Base-by-base conservation (phyloP, 2,113 vertebrate genomes). In the Petrocephalus microphthalmus region DNA sequence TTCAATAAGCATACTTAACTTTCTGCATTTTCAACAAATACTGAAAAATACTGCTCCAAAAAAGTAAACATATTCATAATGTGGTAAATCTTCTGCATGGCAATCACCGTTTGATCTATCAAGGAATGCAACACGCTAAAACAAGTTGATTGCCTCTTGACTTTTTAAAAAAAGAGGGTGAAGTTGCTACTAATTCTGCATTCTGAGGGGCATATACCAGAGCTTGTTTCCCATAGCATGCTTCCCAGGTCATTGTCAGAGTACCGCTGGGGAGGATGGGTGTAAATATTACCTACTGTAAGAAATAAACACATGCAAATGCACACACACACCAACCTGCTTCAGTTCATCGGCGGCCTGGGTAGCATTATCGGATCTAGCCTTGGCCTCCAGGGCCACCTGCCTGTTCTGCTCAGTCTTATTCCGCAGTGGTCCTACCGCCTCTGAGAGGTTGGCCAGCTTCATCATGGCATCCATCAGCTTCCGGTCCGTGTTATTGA, bases 391-490 rank as follows among this genome's bases (percentile, higher is more conserved):
- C 25, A 90, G 89, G 0, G 96, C 95, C 93, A 93, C 60, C 19
- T 86, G 90, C 49, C 20, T 92, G 92, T 95, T 95, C 81, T 91
- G 90, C 88, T 33, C 91, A 0, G 92, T 93, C 47, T 87, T 94
- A 87, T 95, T 93, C 89, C 93, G 92, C 83, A 98, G 92, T 8
- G 91, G 45, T 0, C 93, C 89, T 86, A 96, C 90, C 0, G 53
- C 90, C 56, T 60, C 37, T 0, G 95, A 95, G 87, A 97, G 94
- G 74, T 95, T 94, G 84, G 0, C 88, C 86, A 98, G 90, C 89
- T 91, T 92, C 87, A 91, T 92, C 94, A 95, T 95, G 0, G 92
- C 90, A 47, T 92, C 91, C 7, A 89, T 93, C 91, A 96, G 95
- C 89, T 92, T 94, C 19, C 86, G 71, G 84, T 96, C 91, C 88